A percentile compares a stretch with the other conserved stretches of the same genome.
phyloP scores from a whole-genome alignment of 92 coral and sea anemone genomes.

The Heteractis magnifica region DNA sequence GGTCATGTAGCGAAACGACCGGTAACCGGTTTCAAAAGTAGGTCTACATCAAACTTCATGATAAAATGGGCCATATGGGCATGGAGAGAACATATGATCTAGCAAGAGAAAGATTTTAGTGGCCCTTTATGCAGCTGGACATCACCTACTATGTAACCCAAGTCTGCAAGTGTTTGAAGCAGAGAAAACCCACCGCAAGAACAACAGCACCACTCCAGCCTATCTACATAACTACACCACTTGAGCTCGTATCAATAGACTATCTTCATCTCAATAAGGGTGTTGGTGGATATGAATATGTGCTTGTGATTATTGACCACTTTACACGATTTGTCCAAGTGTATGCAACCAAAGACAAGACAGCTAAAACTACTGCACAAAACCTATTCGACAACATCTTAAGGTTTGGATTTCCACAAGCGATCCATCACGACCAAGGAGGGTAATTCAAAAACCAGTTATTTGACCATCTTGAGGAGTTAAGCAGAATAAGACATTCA shows the following conservation, averaged over 20 bases:
- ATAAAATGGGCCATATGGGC: constrained; percentile 55
- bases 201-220: constrained; percentile 40
- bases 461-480: constrained; percentile 59
- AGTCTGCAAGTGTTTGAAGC: constrained; percentile 55
- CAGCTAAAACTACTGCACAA: constrained; percentile 51
- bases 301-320: constrained; percentile 51
- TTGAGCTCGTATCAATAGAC: constrained; percentile 44
- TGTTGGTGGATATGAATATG: constrained; percentile 50
- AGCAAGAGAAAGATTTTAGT: constrained; percentile 57
- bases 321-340: constrained; percentile 55
- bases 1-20: too few relatives aligned
- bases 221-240: constrained; percentile 43
- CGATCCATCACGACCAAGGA: constrained; percentile 57
- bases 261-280: constrained; percentile 47
- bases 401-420: constrained; percentile 49
- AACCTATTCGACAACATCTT: constrained; percentile 45
- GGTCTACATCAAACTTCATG: constrained; percentile 49
- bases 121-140: constrained; percentile 54
- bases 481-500: constrained; percentile 47
- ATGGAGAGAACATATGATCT: constrained; percentile 35
- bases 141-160: constrained; percentile 43
- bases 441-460: constrained; percentile 59
- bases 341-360: constrained; percentile 51
- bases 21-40: too few relatives aligned
- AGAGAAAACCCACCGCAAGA: constrained; percentile 25